Evolutionary conservation across 2,113 vertebrate species (phyloP), one percentile per base, ranked within the genome.

Genomic region (Gadus chalcogrammus): DNA sequence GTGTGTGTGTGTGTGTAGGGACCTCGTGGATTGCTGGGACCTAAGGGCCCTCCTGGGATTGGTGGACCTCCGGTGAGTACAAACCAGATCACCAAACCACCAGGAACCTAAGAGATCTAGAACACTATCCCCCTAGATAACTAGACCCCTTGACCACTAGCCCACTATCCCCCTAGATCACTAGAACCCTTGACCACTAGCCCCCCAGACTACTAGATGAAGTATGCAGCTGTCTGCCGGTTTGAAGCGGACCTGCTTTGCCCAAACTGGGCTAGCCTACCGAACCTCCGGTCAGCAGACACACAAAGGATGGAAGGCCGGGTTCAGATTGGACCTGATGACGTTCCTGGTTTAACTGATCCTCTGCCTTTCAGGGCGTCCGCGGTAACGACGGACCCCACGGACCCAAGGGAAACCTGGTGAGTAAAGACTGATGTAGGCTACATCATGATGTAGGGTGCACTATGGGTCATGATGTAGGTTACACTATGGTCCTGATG

Each of bases 341-440:
- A 9, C 8, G 9, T 48, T 48, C 12, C 5, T 8, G 42, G 42
- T 48, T 48, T 0, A 7, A 66, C 0, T 0, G 65, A 4, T 6
- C 75, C 13, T 68, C 27, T 20, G 55, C 1, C 71, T 85, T 79
- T 35, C 78, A 99, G 97, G 97, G 97, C 65, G 94, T 98, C 12
- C 92, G 95, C 74, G 97, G 97, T 81, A 79, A 98, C 59, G 97
- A 99, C 76, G 97, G 97, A 56, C 94, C 94, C 61, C 88, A 90
- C 1, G 97, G 97, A 88, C 93, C 95, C 59, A 99, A 99, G 88
- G 97, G 97, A 87, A 99, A 97, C 84, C 91, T 98, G 96, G 97
- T 99, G 70, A 92, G 95, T 94, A 61, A 63, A 52, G 13, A 15
- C 11, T 5, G 63, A 20, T 48, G 9, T 17, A 8, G 17, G 59